phyloP scores from a whole-genome alignment of 2,113 vertebrate genomes.

The Elanoides forficatus region DNA sequence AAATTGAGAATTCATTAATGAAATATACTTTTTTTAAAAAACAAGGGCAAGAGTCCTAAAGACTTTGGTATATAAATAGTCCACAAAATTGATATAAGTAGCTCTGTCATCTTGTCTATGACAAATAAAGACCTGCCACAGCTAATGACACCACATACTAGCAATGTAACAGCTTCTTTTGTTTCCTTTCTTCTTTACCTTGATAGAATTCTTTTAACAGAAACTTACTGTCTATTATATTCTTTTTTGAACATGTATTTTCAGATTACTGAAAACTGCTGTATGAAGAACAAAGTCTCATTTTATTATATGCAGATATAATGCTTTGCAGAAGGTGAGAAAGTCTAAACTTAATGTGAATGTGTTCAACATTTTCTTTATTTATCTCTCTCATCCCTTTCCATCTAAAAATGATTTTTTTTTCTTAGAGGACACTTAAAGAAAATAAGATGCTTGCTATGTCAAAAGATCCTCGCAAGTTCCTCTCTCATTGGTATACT shows the following conservation, averaged over 20 bases:
- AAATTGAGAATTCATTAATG: constrained; percentile 32
- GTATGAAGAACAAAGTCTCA: background rate
- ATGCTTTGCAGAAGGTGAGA: background rate
- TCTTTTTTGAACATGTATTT: background rate
- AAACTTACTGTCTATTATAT: background rate
- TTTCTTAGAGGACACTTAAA: background rate
- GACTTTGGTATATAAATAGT: constrained; percentile 49
- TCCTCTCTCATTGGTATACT: background rate
- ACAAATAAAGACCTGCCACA: constrained; percentile 47
- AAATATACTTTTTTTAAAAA: background rate
- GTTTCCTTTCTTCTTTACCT: constrained; percentile 30
- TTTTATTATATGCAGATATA: background rate
- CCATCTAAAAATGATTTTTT: background rate
- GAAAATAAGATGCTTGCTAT: background rate
- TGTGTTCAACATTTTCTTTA: constrained; percentile 7
- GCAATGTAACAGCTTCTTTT: constrained; percentile 58
- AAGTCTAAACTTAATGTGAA: constrained; percentile 12
- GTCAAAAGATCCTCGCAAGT: background rate
- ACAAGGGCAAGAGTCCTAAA: background rate
- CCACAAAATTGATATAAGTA: constrained; percentile 55
- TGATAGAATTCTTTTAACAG: constrained; percentile 61
- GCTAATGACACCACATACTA: constrained; percentile 60
- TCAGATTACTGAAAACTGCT: background rate
- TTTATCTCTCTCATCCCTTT: background rate
- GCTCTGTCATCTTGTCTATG: constrained; percentile 55